These are phyloP conservation scores for Panagrolaimus sp. DNA, from an alignment of 1,140 invertebrate genomes.

Conservation along the genomic window DNA sequence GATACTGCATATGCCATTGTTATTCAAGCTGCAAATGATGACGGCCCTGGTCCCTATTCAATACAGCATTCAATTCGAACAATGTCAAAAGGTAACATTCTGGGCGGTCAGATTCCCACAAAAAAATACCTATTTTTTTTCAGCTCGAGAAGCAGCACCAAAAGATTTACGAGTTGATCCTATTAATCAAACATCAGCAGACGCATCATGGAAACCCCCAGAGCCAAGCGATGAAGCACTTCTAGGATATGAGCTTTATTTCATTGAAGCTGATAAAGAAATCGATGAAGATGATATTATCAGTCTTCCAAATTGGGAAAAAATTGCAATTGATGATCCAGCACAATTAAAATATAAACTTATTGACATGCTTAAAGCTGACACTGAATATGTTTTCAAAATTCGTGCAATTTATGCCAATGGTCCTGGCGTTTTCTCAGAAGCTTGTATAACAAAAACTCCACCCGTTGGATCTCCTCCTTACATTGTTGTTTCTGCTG, in stretches of 20 bases:
- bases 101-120: neutral
- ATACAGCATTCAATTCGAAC: constrained; percentile 52
- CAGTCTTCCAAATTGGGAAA: constrained; percentile 47
- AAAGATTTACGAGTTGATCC: constrained; percentile 51
- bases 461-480: constrained; percentile 55
- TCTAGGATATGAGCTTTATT: constrained; percentile 55
- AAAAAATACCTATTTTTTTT: constrained; percentile 11
- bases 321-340: constrained; percentile 39
- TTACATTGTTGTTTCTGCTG: constrained; percentile 53
- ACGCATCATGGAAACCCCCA: constrained; percentile 49
- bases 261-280: constrained; percentile 50
- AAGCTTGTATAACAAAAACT: constrained; percentile 57
- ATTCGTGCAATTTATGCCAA: constrained; percentile 53
- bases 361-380: constrained; percentile 45
- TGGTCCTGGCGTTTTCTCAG: constrained; percentile 56
- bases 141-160: constrained; percentile 51
- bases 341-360: constrained; percentile 35
- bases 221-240: constrained; percentile 41
- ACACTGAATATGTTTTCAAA: constrained; percentile 58
- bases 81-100: constrained; percentile 46
- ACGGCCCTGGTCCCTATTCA: constrained; percentile 56
- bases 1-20: constrained; percentile 56
- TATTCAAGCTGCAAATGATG: constrained; percentile 56
- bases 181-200: constrained; percentile 48
- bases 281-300: constrained; percentile 54